phyloP scores from a whole-genome alignment of 2,113 vertebrate species.

The Tragelaphus strepsiceros region DNA sequence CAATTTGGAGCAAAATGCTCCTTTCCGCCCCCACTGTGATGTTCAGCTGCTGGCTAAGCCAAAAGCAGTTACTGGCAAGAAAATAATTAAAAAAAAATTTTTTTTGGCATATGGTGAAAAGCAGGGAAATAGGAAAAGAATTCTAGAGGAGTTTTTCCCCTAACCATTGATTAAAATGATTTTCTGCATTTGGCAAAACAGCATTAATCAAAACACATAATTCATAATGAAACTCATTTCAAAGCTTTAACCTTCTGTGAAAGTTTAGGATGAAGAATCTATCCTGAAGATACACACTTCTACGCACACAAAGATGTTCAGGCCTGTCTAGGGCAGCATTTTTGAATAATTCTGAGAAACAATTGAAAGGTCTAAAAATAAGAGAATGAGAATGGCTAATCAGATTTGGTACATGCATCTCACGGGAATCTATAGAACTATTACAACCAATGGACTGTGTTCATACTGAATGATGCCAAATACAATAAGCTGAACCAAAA shows the following conservation, averaged over 20 bases:
- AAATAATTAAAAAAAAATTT: neutral
- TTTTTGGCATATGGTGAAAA: slow-evolving; percentile 7
- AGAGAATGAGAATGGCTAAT: neutral
- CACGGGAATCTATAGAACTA: neutral
- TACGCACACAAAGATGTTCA: neutral
- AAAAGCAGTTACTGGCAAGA: slow-evolving; percentile 35
- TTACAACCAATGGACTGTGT: neutral
- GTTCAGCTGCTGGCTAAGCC: slow-evolving; percentile 26
- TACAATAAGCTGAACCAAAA: neutral
- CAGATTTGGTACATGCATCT: no score
- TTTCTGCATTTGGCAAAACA: slow-evolving; percentile 62
- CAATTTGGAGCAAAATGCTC: slow-evolving; percentile 24
- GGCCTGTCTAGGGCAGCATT: neutral
- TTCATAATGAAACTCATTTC: slow-evolving; percentile 44
- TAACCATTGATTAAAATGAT: slow-evolving; percentile 14
- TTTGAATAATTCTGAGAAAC: neutral
- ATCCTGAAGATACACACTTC: neutral
- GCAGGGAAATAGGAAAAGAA: slow-evolving; percentile 1
- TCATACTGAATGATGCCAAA: neutral
- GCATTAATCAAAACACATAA: slow-evolving; percentile 52
- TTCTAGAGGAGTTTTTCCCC: neutral
- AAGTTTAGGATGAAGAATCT: slow-evolving; percentile 36
- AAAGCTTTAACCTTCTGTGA: slow-evolving; percentile 21
- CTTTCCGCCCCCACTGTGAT: neutral
- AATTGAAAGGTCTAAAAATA: neutral